Conservation (phyloP, 2,797 vertebrate species). For the Sebastes aleutianus region DNA sequence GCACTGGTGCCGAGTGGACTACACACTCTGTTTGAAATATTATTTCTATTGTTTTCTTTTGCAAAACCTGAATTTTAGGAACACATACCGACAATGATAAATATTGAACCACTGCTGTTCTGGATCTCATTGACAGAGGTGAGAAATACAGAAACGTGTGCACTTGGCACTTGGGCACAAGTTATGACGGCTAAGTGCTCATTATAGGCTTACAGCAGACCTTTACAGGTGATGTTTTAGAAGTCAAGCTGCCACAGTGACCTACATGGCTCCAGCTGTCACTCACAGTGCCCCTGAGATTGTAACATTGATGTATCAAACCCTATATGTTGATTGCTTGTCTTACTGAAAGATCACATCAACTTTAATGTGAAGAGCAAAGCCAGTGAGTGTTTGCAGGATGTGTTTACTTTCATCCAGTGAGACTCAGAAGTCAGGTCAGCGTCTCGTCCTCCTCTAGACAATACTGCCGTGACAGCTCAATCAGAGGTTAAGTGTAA, state of each 20-base stretch:
- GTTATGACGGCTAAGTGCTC: constrained; percentile 26
- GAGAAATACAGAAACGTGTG: neutral
- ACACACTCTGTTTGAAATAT: no score
- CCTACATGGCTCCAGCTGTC: constrained; percentile 60
- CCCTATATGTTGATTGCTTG: neutral
- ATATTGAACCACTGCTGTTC: neutral
- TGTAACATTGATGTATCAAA: neutral
- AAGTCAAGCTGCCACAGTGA: constrained; percentile 57
- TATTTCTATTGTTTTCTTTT: no score
- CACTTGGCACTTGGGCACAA: neutral
- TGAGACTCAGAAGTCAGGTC: neutral
- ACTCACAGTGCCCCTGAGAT: constrained; percentile 3
- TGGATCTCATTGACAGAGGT: neutral
- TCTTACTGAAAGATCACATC: neutral
- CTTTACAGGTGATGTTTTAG: constrained; percentile 39
- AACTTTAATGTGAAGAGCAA: neutral
- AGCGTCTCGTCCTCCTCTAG: neutral
- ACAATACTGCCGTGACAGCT: neutral
- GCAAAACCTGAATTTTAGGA: no score
- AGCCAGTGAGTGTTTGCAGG: neutral
- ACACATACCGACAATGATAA: neutral
- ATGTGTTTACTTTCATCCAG: neutral
- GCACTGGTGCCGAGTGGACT: no score
- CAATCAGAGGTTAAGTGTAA: neutral
- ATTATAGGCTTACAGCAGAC: constrained; percentile 52